A percentile compares a stretch with the other conserved stretches of the same genome.
These are phyloP conservation scores for Atta cephalotes DNA, from an alignment of 1,140 invertebrate species.

Conservation along the genomic window DNA sequence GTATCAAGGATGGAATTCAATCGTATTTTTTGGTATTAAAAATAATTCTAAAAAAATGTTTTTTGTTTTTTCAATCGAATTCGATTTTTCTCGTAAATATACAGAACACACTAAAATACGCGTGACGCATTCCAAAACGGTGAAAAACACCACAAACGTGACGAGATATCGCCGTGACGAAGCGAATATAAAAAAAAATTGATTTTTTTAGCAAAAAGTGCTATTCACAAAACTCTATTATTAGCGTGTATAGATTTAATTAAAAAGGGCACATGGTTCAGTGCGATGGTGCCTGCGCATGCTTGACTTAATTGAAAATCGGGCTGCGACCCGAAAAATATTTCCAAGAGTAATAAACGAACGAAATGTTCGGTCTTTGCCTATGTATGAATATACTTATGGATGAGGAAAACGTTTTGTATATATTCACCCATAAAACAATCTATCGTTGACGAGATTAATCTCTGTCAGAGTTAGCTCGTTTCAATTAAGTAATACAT, in stretches of 20 bases:
- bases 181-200: slow-evolving; percentile 27
- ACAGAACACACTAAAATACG: not conserved
- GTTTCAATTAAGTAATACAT: not conserved
- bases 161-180: not conserved
- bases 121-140: not conserved
- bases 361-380: slow-evolving; percentile 35
- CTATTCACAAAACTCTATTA: slow-evolving; percentile 44
- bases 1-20: not conserved
- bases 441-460: slow-evolving; percentile 54
- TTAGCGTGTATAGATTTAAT: slow-evolving; percentile 60
- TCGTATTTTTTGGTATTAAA: not conserved
- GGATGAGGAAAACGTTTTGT: slow-evolving; percentile 15
- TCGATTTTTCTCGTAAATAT: not conserved
- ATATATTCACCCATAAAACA: slow-evolving; percentile 48
- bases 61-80: not conserved
- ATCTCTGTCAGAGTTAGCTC: slow-evolving; percentile 5
- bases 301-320: slow-evolving; percentile 65
- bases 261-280: slow-evolving; percentile 59
- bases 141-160: slow-evolving; percentile 15
- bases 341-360: slow-evolving; percentile 64
- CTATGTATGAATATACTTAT: slow-evolving; percentile 60
- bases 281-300: slow-evolving; percentile 4
- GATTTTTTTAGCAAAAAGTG: slow-evolving; percentile 27
- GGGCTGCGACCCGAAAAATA: slow-evolving; percentile 28
- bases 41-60: not conserved